Base-by-base conservation (phyloP, 1,140 invertebrate genomes). In the Lepidurus couesii region DNA sequence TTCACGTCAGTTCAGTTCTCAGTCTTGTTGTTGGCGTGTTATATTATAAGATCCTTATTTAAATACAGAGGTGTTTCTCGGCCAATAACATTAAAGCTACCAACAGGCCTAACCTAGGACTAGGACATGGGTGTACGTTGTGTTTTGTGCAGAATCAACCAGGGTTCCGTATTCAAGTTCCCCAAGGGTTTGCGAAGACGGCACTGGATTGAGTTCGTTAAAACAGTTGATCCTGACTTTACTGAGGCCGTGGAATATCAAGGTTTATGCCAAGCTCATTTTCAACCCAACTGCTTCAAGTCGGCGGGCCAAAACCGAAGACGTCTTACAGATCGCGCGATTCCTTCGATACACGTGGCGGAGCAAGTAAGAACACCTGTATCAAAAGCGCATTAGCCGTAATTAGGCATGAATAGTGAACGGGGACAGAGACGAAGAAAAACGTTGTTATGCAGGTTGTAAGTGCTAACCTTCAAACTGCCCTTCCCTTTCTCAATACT, bases 231-330 rank as follows among this genome's bases (percentile, higher is more conserved):
- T 13, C 53, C 53, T 1, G 21, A 65, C 13, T 65, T 65, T 65
- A 65, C 53, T n/a, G 53, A 65, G 13, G 53, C 53, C 7, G 53
- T 65, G 53, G 53, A 65, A 65, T 65, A 65, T 65, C 53, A 65
- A 65, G 53, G 53, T 7, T 65, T 65, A 65, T 65, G 53, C 53
- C 53, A 65, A 65, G 53, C 53, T 65, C 53, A 65, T 65, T 65
- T 65, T 65, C 53, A 65, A 65, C 53, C 53, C 16, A 65, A 65
- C 13, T 65, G 53, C 21, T 65, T 65, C 53, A 65, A 65, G 53
- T 65, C 53, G 53, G 53, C 53, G 8, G 53, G 53, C 21, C 53
- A 65, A 65, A 65, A 65, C 53, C 53, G 53, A 7, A 13, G 53
- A 65, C 53, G 53, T 21, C 53, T 65, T 65, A 65, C 53, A 16